phyloP scores from a whole-genome alignment of 2,888 invertebrate species.

The Cataglyphis livida region DNA sequence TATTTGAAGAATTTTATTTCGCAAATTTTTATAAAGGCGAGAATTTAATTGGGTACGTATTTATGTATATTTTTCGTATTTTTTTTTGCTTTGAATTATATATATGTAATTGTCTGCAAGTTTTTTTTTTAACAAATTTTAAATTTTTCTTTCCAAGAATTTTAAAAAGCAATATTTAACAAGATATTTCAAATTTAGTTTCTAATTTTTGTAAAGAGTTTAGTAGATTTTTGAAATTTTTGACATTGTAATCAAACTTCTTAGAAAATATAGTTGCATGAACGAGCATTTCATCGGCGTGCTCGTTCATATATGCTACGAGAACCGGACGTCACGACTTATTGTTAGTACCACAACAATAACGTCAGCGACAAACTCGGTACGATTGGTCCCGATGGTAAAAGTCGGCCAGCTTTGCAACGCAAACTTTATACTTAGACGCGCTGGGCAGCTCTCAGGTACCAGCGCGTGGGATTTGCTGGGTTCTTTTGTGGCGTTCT shows the following conservation, averaged over 20 bases:
- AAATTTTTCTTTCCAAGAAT: neutral
- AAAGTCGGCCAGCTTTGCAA: neutral
- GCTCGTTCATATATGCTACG: neutral
- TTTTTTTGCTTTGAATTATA: neutral
- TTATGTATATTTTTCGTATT: neutral
- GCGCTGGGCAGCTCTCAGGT: neutral
- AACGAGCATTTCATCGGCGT: neutral
- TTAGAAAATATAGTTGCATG: neutral
- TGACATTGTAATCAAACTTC: neutral
- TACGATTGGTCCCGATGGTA: constrained; percentile 5
- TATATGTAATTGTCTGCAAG: neutral
- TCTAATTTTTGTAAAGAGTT: neutral
- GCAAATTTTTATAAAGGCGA: neutral
- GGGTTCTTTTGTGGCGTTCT: constrained; percentile 63
- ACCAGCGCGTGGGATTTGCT: constrained; percentile 16
- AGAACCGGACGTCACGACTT: neutral
- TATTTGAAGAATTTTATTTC: neutral
- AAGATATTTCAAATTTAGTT: neutral
- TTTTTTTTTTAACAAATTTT: neutral
- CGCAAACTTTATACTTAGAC: constrained; percentile 16
- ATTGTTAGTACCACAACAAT: neutral
- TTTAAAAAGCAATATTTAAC: neutral
- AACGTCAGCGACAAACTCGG: neutral
- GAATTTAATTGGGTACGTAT: neutral
- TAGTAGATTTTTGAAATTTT: neutral